Evolutionary conservation across 1,140 invertebrate species (phyloP), one percentile per base, ranked within the genome.

Genomic region (Carposina sasakii): DNA sequence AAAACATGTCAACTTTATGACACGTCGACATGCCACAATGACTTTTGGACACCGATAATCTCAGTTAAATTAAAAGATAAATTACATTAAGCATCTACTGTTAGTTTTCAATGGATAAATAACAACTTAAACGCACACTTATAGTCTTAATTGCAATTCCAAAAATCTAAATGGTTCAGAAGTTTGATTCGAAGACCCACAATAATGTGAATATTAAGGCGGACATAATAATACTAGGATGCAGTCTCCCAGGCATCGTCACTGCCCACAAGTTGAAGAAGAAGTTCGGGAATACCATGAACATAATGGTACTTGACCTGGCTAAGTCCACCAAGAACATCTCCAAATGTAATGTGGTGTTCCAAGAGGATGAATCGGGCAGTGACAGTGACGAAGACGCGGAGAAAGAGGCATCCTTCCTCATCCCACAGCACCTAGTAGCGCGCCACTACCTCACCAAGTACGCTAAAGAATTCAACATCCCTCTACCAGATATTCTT

Each of bases 211-310:
- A n/a, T 37, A 53, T 79, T 2, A 63, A 63, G 47, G 79, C 73
- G 15, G 81, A 84, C 42, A 60, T 84, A 1, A 81, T 84, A 16
- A 65, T 84, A 19, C 50, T 84, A 44, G 81, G 81, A 62, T 81
- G 77, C 33, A 81, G 66, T 24, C 61, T 84, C 9, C 75, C 77
- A 2, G 81, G 77, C 1, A 73, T 84, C n/a, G 75, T 84, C 3
- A 65, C 70, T 3, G 81, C 81, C 0, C 71, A 84, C 54, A 81
- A 81, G 45, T 56, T 84, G 5, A 76, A 70, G 54, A 71, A 62
- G 46, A 71, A 62, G 46, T 84, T 84, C 43, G 81, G 81, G 1
- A 57, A 78, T 41, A 66, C 71, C 23, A 74, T 84, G 67, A 76
- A 79, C 21, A 71, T 84, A 9, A 66, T 81, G 0, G 70, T 84